Percentiles rank a stretch among this genome's conserved stretches.
Evolutionary conservation across 2,113 vertebrate species (phyloP).

Genomic region (Caracal caracal): DNA sequence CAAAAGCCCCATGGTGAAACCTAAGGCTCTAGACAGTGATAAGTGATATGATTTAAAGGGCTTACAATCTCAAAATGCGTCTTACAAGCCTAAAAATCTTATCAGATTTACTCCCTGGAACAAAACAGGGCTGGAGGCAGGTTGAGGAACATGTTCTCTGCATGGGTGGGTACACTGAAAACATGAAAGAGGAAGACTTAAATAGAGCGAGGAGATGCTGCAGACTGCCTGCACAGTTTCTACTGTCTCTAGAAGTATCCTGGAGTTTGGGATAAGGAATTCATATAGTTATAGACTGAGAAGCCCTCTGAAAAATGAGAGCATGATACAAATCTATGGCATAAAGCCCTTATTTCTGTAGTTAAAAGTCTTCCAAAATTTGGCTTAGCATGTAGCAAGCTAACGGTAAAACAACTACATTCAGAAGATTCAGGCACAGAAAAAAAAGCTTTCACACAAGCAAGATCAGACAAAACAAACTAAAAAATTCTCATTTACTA

Average conservation of each 20-base stretch:
- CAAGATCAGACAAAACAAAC: conserved; percentile 26
- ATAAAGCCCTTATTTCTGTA: neutral
- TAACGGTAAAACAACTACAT: neutral
- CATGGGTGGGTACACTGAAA: neutral
- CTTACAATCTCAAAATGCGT: neutral
- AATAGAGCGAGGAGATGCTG: neutral
- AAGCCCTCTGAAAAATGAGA: neutral
- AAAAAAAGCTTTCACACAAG: neutral
- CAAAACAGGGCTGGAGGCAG: neutral
- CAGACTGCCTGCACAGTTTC: neutral
- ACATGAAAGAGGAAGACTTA: neutral
- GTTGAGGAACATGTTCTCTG: neutral
- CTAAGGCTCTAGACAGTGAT: conserved; percentile 1
- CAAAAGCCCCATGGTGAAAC: neutral
- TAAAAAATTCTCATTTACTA: conserved; percentile 6
- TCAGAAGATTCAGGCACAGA: neutral
- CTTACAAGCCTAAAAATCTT: neutral
- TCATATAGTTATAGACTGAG: neutral
- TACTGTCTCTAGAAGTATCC: neutral
- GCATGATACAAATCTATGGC: neutral
- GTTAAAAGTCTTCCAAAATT: neutral
- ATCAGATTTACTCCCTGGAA: neutral
- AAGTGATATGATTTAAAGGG: neutral
- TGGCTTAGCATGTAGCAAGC: neutral
- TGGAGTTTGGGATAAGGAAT: neutral